Percentiles rank a stretch among this genome's conserved stretches.
Evolutionary conservation across 2,113 vertebrate species (phyloP).

Genomic region (Actenoides hombroni): DNA sequence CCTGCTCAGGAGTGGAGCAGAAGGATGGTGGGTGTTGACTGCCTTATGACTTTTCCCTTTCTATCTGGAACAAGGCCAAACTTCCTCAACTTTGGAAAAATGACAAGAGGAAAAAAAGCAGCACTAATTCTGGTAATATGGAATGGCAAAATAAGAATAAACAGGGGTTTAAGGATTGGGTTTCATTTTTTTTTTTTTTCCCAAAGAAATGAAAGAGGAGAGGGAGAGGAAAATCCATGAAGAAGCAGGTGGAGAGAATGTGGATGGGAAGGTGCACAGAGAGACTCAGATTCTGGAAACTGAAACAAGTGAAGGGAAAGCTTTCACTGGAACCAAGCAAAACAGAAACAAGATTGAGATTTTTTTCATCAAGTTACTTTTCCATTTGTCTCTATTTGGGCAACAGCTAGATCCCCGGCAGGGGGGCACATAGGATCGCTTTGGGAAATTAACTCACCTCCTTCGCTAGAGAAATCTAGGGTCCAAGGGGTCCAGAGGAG

Average conservation of each 20-base stretch:
- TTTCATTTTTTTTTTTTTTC: neutral
- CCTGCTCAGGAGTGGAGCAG: constrained; percentile 28
- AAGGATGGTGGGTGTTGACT: constrained; percentile 59
- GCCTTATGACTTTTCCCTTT: constrained; percentile 62
- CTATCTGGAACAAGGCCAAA: constrained; percentile 9
- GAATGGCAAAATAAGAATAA: constrained; percentile 20
- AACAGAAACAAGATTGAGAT: neutral
- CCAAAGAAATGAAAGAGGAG: neutral
- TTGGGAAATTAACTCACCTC: neutral
- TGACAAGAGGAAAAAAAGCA: constrained; percentile 12
- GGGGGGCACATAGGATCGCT: neutral
- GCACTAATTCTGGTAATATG: constrained; percentile 22
- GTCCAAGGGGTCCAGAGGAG: neutral
- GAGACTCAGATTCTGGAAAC: neutral
- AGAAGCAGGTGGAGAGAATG: neutral
- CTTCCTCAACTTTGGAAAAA: constrained; percentile 59
- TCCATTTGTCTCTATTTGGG: neutral
- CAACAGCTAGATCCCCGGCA: neutral
- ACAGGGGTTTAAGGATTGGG: neutral
- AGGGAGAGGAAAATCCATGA: neutral
- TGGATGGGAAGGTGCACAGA: neutral
- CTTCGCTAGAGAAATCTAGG: neutral
- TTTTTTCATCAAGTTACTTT: neutral
- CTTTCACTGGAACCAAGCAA: neutral
- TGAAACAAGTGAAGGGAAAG: neutral